Percentiles rank a stretch among this genome's conserved stretches.
These are phyloP conservation scores for Neotoxoptera formosana DNA, from an alignment of 1,140 invertebrate genomes.

Conservation along the genomic window DNA sequence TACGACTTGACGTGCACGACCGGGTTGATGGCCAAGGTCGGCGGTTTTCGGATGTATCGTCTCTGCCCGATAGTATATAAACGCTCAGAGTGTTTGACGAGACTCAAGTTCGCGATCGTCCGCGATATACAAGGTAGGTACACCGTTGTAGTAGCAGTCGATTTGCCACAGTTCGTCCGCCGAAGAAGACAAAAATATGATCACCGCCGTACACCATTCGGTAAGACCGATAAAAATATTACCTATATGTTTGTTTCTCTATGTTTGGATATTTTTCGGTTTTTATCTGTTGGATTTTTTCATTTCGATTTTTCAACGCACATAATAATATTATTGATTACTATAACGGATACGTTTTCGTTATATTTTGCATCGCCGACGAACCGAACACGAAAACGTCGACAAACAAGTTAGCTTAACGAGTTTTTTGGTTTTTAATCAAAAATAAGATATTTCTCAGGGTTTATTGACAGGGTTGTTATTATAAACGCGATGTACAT, in stretches of 20 bases:
- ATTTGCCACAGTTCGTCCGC: neutral
- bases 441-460: neutral
- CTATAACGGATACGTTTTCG: neutral
- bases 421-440: neutral
- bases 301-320: neutral
- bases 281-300: neutral
- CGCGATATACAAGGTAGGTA: neutral
- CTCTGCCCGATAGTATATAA: neutral
- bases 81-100: neutral
- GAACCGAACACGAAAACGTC: neutral
- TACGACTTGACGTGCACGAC: constrained; percentile 40
- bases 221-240: neutral
- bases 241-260: neutral
- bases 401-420: neutral
- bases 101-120: neutral
- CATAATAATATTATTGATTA: no score
- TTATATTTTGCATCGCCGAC: neutral
- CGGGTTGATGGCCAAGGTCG: constrained; percentile 35
- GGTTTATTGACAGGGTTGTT: neutral
- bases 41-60: neutral
- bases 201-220: neutral
- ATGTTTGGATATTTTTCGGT: neutral
- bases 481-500: neutral
- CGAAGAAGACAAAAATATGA: constrained; percentile 6
- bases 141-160: neutral